Evolutionary conservation across 2,113 vertebrate genomes (phyloP).

Genomic region (Balaenoptera acutorostrata): DNA sequence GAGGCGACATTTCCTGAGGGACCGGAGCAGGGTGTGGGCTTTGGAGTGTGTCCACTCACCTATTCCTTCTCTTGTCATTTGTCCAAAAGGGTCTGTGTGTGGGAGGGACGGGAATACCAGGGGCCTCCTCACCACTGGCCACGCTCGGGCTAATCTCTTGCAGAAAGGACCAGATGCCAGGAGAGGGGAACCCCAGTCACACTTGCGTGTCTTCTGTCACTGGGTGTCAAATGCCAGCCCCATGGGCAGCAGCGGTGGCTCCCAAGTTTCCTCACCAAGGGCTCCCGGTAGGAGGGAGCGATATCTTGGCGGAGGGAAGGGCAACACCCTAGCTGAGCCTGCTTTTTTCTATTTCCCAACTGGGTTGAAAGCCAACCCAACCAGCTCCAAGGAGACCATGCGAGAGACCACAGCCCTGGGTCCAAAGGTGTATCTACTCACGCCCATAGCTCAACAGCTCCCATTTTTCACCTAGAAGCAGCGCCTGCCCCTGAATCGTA

Average conservation of each 20-base stretch:
- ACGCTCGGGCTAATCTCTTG: neutral
- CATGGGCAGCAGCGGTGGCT: rapidly evolving
- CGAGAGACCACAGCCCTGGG: neutral
- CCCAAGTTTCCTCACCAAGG: neutral
- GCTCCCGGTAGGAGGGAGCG: rapidly evolving
- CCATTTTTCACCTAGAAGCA: neutral
- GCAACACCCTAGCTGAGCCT: rapidly evolving
- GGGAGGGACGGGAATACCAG: neutral
- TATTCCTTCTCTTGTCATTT: slow-evolving; percentile 35
- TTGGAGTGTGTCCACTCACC: slow-evolving; percentile 68
- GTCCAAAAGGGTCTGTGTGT: neutral
- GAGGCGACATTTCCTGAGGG: slow-evolving; percentile 71
- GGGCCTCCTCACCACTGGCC: neutral
- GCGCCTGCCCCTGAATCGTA: neutral
- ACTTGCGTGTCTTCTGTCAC: neutral
- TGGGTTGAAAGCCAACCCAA: neutral
- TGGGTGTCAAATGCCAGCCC: neutral
- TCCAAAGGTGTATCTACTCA: rapidly evolving
- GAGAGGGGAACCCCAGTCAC: neutral
- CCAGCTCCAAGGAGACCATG: neutral
- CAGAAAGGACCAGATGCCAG: neutral
- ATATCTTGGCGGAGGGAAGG: neutral
- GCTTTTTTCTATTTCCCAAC: neutral
- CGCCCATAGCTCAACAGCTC: rapidly evolving
- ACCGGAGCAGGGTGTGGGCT: slow-evolving; percentile 39